Evolutionary conservation across 2,113 vertebrate genomes (phyloP).

Genomic region (Bos taurus): ARS-UCD2.0 NC_037343.1:47345501-47346000

Average conservation of each 20-base stretch:
- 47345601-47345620: neutral
- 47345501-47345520: neutral
- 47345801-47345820: neutral
- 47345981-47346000: neutral
- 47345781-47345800: neutral
- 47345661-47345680: neutral
- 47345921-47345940: neutral
- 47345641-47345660: fast-evolving
- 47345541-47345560: neutral
- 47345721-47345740: fast-evolving
- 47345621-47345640: neutral
- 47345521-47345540: neutral
- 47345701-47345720: fast-evolving
- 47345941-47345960: neutral
- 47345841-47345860: neutral
- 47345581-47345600: neutral
- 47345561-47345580: neutral
- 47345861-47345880: neutral
- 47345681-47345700: fast-evolving
- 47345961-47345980: neutral
- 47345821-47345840: neutral
- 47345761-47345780: neutral
- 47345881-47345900: neutral
- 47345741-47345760: fast-evolving
- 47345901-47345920: neutral